Evolutionary conservation across 2,888 invertebrate species (phyloP).

Genomic region (Oligia strigilis): DNA sequence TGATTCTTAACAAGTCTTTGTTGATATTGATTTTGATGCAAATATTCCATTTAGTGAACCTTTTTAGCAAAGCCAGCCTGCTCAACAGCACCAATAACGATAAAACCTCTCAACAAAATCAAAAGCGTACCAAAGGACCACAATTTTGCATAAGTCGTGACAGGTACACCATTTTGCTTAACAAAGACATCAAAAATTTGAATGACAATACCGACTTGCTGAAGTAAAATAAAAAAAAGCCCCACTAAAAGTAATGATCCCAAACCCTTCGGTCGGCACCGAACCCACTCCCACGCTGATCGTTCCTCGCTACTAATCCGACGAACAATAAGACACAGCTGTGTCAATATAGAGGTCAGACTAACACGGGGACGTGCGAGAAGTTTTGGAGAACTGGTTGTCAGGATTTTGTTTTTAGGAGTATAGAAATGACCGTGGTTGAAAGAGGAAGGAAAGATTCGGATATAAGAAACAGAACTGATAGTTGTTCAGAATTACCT

Average conservation of each 20-base stretch:
- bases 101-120: constrained; percentile 22
- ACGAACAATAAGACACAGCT: constrained; percentile 72
- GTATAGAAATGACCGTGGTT: neutral
- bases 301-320: constrained; percentile 71
- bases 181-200: constrained; percentile 42
- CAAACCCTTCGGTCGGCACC: constrained; percentile 32
- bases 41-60: neutral
- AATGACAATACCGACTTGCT: constrained; percentile 41
- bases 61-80: neutral
- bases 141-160: constrained; percentile 42
- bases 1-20: neutral
- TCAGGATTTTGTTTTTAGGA: constrained; percentile 13
- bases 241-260: constrained; percentile 43
- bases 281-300: constrained; percentile 70
- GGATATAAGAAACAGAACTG: neutral
- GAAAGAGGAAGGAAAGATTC: neutral
- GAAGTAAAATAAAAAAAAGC: constrained; percentile 40
- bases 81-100: neutral
- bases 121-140: constrained; percentile 22
- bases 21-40: neutral
- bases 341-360: constrained; percentile 72
- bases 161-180: constrained; percentile 28
- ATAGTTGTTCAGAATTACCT: neutral
- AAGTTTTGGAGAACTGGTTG: constrained; percentile 28
- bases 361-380: constrained; percentile 48